Percentiles rank a stretch among this genome's conserved stretches.
Conservation (phyloP, 2,113 vertebrate genomes). For the Neomonachus schauinslandi region DNA sequence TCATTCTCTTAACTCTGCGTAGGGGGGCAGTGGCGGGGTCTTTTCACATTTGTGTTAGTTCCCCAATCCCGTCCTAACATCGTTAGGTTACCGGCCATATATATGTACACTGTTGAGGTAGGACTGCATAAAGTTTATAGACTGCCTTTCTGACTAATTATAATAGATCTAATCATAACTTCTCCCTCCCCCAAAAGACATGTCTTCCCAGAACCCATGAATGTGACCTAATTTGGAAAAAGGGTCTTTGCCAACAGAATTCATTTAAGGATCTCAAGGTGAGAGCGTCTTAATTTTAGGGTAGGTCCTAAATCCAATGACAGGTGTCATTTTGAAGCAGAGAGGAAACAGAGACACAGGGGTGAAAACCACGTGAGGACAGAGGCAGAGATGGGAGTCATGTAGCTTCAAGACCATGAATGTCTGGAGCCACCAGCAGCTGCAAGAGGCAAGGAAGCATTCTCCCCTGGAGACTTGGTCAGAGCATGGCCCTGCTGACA, state of each 20-base stretch:
- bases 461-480: not conserved
- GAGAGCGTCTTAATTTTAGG: not conserved
- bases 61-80: too few relatives aligned
- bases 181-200: rapidly evolving
- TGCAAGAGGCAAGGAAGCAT: rapidly evolving
- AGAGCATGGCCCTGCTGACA: rapidly evolving
- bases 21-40: rapidly evolving
- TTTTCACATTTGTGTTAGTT: too few relatives aligned
- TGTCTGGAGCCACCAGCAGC: not conserved
- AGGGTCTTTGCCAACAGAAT: not conserved
- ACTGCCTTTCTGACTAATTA: not conserved
- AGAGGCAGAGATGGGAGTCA: not conserved
- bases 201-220: not conserved
- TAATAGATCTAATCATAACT: not conserved
- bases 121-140: too few relatives aligned
- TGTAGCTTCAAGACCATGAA: rapidly evolving
- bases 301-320: not conserved
- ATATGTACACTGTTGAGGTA: not conserved
- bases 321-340: not conserved
- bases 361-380: not conserved
- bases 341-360: too few relatives aligned
- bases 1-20: not conserved
- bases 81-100: not conserved
- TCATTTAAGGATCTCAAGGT: not conserved
- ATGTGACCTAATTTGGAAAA: not conserved